A percentile compares a stretch with the other conserved stretches of the same genome.
Evolutionary conservation across 2,888 invertebrate species (phyloP).

Genomic region (Meiosimyza decipiens): DNA sequence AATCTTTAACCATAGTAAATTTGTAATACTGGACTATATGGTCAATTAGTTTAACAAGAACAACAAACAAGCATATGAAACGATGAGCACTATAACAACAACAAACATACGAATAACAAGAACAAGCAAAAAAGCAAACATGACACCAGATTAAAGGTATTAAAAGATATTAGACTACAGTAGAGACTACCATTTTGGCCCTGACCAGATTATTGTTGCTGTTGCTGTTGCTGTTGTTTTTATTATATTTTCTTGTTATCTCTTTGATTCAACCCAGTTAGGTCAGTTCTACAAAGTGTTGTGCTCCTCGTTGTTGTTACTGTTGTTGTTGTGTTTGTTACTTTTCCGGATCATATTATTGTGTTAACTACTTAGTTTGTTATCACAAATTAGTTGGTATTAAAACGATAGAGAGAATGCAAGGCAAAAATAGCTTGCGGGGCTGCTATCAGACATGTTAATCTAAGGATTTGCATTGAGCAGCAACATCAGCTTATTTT

Average conservation of each 20-base stretch:
- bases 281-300: background rate
- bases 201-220: background rate
- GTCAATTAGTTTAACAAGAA: background rate
- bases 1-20: too few relatives aligned
- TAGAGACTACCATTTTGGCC: slow-evolving; percentile 1
- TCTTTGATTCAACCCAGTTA: background rate
- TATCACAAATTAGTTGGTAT: slow-evolving; percentile 19
- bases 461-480: slow-evolving; percentile 12
- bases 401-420: background rate
- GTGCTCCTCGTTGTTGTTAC: background rate
- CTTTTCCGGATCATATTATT: background rate
- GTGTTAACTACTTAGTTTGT: background rate
- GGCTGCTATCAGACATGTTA: slow-evolving; percentile 13
- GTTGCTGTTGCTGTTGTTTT: background rate
- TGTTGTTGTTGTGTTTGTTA: background rate
- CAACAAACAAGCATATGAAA: background rate
- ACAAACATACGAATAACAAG: background rate
- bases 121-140: slow-evolving; percentile 39
- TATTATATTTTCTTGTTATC: background rate
- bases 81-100: slow-evolving; percentile 11
- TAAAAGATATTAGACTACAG: slow-evolving; percentile 43
- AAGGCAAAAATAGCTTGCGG: too few relatives aligned
- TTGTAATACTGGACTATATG: background rate
- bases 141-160: slow-evolving; percentile 52
- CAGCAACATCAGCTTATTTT: background rate